phyloP scores from a whole-genome alignment of 2,797 vertebrate species.

The Sebastes umbrosus region DNA sequence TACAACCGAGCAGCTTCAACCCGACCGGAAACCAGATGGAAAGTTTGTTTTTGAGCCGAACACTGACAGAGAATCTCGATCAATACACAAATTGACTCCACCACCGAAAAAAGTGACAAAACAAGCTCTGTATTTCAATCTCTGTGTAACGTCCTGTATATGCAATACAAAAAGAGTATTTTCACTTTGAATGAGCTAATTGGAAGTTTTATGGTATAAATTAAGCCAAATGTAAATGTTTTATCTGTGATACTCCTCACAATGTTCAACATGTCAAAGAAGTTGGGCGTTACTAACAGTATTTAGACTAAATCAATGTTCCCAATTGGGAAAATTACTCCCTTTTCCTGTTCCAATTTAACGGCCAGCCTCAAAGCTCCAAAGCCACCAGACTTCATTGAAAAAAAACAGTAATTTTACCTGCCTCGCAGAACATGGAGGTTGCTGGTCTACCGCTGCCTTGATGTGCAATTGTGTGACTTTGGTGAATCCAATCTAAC shows the following conservation, averaged over 20 bases:
- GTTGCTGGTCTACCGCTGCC: no score
- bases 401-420: no score
- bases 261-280: not conserved
- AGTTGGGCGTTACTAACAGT: not conserved
- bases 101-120: not conserved
- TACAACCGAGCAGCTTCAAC: not conserved
- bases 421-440: no score
- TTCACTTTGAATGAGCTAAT: not conserved
- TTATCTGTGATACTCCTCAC: not conserved
- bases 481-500: no score
- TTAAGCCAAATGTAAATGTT: not conserved
- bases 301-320: not conserved
- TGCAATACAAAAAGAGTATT: not conserved
- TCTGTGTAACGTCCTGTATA: not conserved
- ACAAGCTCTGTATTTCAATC: not conserved
- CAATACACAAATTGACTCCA: not conserved
- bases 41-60: not conserved
- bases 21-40: not conserved
- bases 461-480: no score
- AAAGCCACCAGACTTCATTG: no score
- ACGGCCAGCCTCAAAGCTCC: not conserved
- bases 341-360: no score
- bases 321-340: not conserved
- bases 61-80: not conserved
- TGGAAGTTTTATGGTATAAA: not conserved